A percentile compares a stretch with the other conserved stretches of the same genome.
Conservation (phyloP, 2,797 vertebrate species). For the Pipistrellus nathusii region DNA sequence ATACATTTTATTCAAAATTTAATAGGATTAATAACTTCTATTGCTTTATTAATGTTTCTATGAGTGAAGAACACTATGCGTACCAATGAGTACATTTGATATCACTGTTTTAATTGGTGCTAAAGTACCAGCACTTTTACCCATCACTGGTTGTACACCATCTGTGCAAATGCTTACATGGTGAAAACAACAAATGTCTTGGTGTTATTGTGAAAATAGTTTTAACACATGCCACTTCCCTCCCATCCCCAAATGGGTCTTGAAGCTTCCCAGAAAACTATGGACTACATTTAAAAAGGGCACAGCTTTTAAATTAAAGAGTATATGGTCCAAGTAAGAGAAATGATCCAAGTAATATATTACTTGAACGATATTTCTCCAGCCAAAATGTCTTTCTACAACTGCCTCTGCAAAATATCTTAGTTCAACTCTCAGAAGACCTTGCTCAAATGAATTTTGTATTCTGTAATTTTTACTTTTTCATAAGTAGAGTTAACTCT, state of each 20-base stretch:
- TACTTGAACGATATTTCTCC: conserved; percentile 1
- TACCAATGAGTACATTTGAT: background rate
- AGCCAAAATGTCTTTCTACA: background rate
- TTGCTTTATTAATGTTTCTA: background rate
- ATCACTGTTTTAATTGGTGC: background rate
- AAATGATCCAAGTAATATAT: background rate
- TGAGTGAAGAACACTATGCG: background rate
- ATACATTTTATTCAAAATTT: background rate
- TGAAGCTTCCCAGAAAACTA: background rate
- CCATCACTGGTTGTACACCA: background rate
- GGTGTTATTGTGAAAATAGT: background rate
- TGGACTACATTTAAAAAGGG: background rate
- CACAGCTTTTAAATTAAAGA: background rate
- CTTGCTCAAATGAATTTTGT: background rate
- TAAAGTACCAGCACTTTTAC: background rate
- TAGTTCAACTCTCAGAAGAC: background rate
- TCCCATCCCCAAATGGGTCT: background rate
- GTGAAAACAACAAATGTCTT: background rate
- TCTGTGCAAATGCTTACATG: background rate
- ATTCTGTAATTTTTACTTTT: background rate
- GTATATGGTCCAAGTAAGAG: background rate
- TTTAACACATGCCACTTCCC: background rate
- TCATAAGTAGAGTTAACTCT: conserved; percentile 20
- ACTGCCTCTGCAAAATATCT: background rate
- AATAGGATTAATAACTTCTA: background rate